A percentile compares a stretch with the other conserved stretches of the same genome.
Evolutionary conservation across 1,140 invertebrate species (phyloP).

Genomic region (Aphidius ervi): DNA sequence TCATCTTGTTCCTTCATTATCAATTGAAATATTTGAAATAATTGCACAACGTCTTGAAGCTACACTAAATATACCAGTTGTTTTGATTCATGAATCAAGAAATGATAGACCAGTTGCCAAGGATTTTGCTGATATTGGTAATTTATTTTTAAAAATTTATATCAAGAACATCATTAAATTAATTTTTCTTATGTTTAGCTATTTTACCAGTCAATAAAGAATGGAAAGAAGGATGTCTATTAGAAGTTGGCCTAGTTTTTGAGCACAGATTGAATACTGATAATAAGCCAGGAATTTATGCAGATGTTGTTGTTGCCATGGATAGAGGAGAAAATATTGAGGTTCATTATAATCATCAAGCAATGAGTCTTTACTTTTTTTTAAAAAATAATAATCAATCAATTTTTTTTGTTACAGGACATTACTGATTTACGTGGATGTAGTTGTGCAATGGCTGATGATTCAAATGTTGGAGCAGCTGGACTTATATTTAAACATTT

Average conservation of each 20-base stretch:
- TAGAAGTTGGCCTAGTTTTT: constrained; percentile 52
- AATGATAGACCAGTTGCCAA: constrained; percentile 49
- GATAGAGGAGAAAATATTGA: constrained; percentile 37
- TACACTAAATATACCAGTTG: constrained; percentile 42
- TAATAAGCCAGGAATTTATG: constrained; percentile 47
- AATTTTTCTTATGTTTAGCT: constrained; percentile 38
- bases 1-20: constrained; percentile 55
- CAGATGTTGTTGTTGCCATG: constrained; percentile 54
- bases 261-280: constrained; percentile 44
- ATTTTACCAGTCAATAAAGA: constrained; percentile 47
- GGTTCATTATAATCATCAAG: constrained; percentile 19
- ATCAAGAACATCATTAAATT: neutral
- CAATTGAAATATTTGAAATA: constrained; percentile 53
- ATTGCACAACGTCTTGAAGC: constrained; percentile 52
- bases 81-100: constrained; percentile 53
- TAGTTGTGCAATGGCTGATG: constrained; percentile 44
- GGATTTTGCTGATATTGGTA: constrained; percentile 55
- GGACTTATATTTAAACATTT: constrained; percentile 44
- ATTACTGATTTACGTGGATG: constrained; percentile 53
- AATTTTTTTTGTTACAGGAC: constrained; percentile 34
- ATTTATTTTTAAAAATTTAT: neutral
- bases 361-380: constrained; percentile 8
- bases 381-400: constrained; percentile 6
- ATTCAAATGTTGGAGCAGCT: constrained; percentile 26
- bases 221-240: constrained; percentile 45